phyloP scores from a whole-genome alignment of 2,113 vertebrate genomes.

The Zeus faber region DNA sequence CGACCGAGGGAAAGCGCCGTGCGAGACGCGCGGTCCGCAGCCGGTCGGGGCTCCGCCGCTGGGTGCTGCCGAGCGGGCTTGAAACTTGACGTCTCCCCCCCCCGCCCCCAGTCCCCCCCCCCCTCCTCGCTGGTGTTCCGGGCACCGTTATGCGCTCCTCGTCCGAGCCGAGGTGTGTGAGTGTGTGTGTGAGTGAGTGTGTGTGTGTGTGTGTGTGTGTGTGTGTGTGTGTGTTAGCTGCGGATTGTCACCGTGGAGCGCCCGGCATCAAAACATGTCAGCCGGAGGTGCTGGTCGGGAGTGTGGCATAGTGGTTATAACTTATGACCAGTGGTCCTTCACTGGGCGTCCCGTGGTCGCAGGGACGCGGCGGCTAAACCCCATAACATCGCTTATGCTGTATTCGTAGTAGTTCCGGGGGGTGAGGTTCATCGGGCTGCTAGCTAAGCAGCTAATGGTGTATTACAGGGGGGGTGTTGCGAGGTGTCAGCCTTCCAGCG shows the following conservation, averaged over 20 bases:
- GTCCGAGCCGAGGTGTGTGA: too few species aligned
- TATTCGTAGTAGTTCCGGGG: background rate
- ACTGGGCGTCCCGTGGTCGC: constrained; percentile 12
- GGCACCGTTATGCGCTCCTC: too few species aligned
- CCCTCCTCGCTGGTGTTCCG: too few species aligned
- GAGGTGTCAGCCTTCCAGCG: constrained; percentile 43
- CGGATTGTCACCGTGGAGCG: background rate
- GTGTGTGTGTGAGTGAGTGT: too few species aligned
- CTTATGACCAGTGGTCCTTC: constrained; percentile 34
- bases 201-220: too few species aligned
- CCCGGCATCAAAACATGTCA: constrained; percentile 62
- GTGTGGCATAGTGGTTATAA: constrained; percentile 42
- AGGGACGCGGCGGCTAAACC: background rate
- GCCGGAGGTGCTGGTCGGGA: constrained; percentile 51
- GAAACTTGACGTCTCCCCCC: too few species aligned
- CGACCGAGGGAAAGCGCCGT: too few species aligned
- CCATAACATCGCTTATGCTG: background rate
- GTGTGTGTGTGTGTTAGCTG: too few species aligned
- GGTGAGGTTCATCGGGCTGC: background rate
- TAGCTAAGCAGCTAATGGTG: constrained; percentile 10
- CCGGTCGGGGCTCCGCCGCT: too few species aligned
- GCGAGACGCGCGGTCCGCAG: too few species aligned
- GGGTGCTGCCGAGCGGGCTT: too few species aligned
- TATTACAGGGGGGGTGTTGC: constrained; percentile 10
- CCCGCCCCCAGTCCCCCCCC: too few species aligned